Conservation (phyloP, 1,140 invertebrate genomes). For the Polypedilum vanderplanki region DNA sequence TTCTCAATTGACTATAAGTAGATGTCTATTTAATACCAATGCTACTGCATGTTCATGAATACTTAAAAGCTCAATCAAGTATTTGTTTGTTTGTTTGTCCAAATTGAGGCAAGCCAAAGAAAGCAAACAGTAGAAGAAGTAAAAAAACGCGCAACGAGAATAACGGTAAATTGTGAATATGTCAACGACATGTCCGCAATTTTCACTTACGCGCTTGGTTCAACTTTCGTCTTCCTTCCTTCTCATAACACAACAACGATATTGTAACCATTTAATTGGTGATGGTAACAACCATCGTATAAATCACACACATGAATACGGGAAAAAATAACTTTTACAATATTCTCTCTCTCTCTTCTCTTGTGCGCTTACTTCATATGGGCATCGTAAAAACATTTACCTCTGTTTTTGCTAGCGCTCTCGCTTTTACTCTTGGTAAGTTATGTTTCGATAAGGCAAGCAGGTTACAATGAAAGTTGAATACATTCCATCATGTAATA, state of each 20-base stretch:
- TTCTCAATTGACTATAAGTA: too few relatives aligned
- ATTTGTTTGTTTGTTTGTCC: neutral
- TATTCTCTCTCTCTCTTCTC: neutral
- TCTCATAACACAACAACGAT: neutral
- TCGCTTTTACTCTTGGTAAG: neutral
- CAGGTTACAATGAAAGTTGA: neutral
- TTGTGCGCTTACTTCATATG: neutral
- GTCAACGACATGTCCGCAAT: neutral
- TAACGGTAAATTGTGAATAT: conserved; percentile 21
- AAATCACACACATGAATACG: neutral
- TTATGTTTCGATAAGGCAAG: neutral
- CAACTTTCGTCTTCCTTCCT: neutral
- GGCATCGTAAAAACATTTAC: neutral
- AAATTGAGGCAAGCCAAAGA: neutral
- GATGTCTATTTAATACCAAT: too few relatives aligned
- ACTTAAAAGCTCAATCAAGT: neutral
- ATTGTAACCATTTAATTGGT: neutral
- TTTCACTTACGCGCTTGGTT: conserved; percentile 10
- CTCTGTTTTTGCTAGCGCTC: neutral
- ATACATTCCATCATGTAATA: neutral
- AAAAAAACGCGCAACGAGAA: neutral
- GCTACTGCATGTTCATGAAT: neutral
- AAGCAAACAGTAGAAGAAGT: neutral
- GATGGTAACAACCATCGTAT: neutral
- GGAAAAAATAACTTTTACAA: neutral